Conservation (phyloP, 2,888 invertebrate species). For the Oxyteleia sp. region DNA sequence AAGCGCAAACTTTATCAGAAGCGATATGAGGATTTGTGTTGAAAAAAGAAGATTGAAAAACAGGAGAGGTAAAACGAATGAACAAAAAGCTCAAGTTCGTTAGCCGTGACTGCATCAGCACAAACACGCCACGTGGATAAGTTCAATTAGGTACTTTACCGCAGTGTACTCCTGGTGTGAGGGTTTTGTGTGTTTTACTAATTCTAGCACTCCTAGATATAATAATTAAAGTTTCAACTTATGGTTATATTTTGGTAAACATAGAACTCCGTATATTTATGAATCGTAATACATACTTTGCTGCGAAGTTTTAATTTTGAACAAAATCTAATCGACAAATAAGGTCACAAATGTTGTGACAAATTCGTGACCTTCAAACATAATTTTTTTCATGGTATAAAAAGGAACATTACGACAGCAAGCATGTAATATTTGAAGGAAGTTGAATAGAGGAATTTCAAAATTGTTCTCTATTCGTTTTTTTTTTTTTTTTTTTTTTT, state of each 20-base stretch:
- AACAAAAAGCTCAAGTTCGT: constrained; percentile 51
- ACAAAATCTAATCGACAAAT: too few relatives aligned
- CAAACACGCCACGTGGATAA: constrained; percentile 54
- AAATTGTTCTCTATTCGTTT: too few relatives aligned
- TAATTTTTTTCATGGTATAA: too few relatives aligned
- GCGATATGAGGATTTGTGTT: constrained; percentile 18
- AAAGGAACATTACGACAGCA: too few relatives aligned
- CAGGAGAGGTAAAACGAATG: constrained; percentile 33
- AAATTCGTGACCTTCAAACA: too few relatives aligned
- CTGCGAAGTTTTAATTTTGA: too few relatives aligned
- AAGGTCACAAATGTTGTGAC: too few relatives aligned
- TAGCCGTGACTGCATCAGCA: constrained; percentile 45
- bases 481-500: too few relatives aligned
- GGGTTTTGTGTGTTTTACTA: constrained; percentile 67
- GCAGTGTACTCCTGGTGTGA: constrained; percentile 59
- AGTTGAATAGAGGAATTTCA: too few relatives aligned
- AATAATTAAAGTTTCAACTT: constrained; percentile 29
- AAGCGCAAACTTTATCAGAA: constrained; percentile 16
- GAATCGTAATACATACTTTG: too few relatives aligned
- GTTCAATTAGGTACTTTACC: constrained; percentile 67
- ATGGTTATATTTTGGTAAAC: neutral
- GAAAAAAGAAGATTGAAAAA: neutral
- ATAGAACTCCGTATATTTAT: too few relatives aligned
- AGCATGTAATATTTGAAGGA: too few relatives aligned
- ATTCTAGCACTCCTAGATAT: constrained; percentile 42